Evolutionary conservation across 1,140 invertebrate genomes (phyloP).

Genomic region (Mactra quadrangularis): DNA sequence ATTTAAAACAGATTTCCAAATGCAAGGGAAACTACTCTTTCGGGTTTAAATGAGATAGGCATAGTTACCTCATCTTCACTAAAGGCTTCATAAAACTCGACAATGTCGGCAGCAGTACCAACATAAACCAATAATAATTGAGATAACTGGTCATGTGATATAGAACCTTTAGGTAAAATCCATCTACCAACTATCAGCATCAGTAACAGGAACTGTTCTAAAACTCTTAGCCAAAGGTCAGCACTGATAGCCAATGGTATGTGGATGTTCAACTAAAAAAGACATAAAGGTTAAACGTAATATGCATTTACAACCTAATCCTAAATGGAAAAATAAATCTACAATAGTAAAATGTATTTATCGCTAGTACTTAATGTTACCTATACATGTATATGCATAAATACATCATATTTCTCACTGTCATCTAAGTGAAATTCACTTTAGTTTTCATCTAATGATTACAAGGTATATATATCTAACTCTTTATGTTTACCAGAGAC

Average conservation of each 20-base stretch:
- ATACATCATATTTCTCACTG: no score
- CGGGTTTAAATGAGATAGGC: no score
- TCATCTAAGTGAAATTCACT: no score
- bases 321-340: background rate
- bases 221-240: slow-evolving; percentile 90
- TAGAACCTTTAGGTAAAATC: slow-evolving; percentile 92
- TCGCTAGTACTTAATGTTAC: no score
- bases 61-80: slow-evolving; percentile 82
- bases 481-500: no score
- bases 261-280: slow-evolving; percentile 72
- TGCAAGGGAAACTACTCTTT: no score
- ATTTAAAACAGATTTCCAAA: no score
- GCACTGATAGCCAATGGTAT: slow-evolving; percentile 74
- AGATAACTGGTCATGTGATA: slow-evolving; percentile 95
- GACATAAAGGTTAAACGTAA: no score
- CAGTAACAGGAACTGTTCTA: slow-evolving; percentile 96
- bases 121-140: slow-evolving; percentile 92
- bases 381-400: no score
- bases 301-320: no score
- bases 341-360: background rate
- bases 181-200: slow-evolving; percentile 94
- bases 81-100: slow-evolving; percentile 98
- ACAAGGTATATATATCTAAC: no score
- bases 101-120: slow-evolving; percentile 95
- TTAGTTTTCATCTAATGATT: no score